These are phyloP conservation scores for Muntiacus reevesi DNA, from an alignment of 2,113 vertebrate species.

Conservation along the genomic window DNA sequence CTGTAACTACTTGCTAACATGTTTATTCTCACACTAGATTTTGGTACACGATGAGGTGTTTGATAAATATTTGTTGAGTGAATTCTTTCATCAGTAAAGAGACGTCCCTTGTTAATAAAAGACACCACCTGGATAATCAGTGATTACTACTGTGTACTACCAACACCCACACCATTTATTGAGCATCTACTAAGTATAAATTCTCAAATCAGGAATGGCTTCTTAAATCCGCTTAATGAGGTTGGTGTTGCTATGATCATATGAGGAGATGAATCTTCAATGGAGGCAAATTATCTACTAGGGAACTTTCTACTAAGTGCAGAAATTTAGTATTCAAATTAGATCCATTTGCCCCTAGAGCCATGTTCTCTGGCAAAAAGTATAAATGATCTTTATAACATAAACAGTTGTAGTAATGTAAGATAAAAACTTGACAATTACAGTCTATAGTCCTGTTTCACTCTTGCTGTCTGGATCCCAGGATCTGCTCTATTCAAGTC, in stretches of 20 bases:
- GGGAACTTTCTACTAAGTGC: not conserved
- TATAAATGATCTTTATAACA: not conserved
- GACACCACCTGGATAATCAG: not conserved
- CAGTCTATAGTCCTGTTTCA: not conserved
- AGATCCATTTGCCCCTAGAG: not conserved
- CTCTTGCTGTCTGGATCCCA: not conserved
- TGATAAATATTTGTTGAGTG: not conserved
- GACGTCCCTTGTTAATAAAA: not conserved
- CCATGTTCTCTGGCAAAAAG: not conserved
- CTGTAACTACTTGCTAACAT: not conserved
- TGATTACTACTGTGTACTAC: not conserved
- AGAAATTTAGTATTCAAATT: not conserved
- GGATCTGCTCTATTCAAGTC: not conserved
- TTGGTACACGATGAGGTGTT: not conserved
- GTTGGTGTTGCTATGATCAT: not conserved
- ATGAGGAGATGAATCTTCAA: not conserved
- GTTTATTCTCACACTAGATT: not conserved
- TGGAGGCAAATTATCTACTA: not conserved
- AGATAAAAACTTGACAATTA: not conserved
- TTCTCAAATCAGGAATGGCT: not conserved
- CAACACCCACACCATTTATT: not conserved
- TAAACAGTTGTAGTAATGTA: not conserved
- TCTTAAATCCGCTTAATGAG: not conserved
- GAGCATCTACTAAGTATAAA: not conserved
- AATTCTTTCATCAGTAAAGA: constrained; percentile 4